phyloP scores from a whole-genome alignment of 2,797 vertebrate species.

The Betta splendens region DNA sequence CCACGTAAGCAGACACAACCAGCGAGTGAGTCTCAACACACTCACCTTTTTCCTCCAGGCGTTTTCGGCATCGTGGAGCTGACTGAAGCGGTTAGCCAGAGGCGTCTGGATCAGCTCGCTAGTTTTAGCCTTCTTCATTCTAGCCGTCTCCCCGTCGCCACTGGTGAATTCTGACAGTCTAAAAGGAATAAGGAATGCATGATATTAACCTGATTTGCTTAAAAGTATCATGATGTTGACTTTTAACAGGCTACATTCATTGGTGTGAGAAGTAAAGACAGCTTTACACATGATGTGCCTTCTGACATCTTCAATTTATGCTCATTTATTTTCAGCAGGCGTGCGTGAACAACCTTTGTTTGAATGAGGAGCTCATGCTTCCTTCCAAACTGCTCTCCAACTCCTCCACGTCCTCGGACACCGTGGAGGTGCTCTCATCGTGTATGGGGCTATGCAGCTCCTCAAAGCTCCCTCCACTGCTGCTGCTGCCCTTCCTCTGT shows the following conservation, averaged over 20 bases:
- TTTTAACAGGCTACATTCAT: neutral
- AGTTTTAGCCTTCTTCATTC: conserved; percentile 59
- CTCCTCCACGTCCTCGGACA: conserved; percentile 80
- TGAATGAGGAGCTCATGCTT: conserved; percentile 69
- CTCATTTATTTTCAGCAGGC: no score
- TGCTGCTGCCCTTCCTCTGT: conserved; percentile 33
- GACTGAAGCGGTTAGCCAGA: conserved; percentile 77
- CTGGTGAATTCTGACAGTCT: conserved; percentile 70
- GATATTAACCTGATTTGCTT: neutral
- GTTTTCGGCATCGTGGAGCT: conserved; percentile 80
- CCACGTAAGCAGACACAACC: neutral
- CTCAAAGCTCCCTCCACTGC: conserved; percentile 67
- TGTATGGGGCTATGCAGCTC: conserved; percentile 63
- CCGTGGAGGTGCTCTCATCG: conserved; percentile 63
- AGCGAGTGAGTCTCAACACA: conserved; percentile 20
- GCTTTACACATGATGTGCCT: no score
- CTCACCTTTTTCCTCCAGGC: conserved; percentile 85
- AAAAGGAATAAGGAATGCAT: conserved; percentile 1
- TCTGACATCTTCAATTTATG: no score
- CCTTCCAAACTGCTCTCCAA: conserved; percentile 79
- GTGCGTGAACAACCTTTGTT: conserved; percentile 71
- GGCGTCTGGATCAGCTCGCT: conserved; percentile 58
- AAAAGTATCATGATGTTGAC: neutral
- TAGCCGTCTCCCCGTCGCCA: conserved; percentile 57
- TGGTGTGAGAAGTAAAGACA: no score